Conservation (phyloP, 1,140 invertebrate genomes). For the Potamilus streckersoni region DNA sequence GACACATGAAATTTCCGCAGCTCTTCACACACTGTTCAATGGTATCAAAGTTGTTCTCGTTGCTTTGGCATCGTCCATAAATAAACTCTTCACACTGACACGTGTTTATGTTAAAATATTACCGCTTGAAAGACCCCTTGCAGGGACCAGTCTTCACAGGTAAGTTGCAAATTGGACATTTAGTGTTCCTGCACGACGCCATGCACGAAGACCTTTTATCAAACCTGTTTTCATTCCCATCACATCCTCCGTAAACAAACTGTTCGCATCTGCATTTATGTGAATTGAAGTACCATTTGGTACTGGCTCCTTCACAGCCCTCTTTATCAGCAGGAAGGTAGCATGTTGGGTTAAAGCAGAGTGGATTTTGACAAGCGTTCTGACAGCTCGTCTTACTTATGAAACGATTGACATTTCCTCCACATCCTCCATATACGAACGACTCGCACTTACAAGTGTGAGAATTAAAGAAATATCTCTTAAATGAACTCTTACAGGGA, state of each 20-base stretch:
- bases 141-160: slow-evolving; percentile 50
- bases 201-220: slow-evolving; percentile 36
- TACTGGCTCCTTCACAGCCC: slow-evolving; percentile 75
- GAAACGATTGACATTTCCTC: slow-evolving; percentile 67
- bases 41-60: slow-evolving; percentile 66
- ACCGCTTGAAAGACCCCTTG: slow-evolving; percentile 55
- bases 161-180: slow-evolving; percentile 34
- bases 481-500: slow-evolving; percentile 46
- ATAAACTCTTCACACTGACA: slow-evolving; percentile 63
- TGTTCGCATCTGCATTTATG: slow-evolving; percentile 40
- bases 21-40: slow-evolving; percentile 38
- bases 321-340: slow-evolving; percentile 82
- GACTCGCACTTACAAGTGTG: slow-evolving; percentile 58
- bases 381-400: slow-evolving; percentile 38
- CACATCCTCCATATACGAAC: slow-evolving; percentile 65
- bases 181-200: slow-evolving; percentile 43
- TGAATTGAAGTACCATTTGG: slow-evolving; percentile 51
- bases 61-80: slow-evolving; percentile 66
- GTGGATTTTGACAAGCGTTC: slow-evolving; percentile 19
- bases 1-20: slow-evolving; percentile 28
- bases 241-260: slow-evolving; percentile 60
- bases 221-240: slow-evolving; percentile 63
- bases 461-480: slow-evolving; percentile 63
- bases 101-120: slow-evolving; percentile 64
- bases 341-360: slow-evolving; percentile 68